Percentiles rank a stretch among this genome's conserved stretches.
phyloP scores from a whole-genome alignment of 2,113 vertebrate species.

The Sander vitreus region DNA sequence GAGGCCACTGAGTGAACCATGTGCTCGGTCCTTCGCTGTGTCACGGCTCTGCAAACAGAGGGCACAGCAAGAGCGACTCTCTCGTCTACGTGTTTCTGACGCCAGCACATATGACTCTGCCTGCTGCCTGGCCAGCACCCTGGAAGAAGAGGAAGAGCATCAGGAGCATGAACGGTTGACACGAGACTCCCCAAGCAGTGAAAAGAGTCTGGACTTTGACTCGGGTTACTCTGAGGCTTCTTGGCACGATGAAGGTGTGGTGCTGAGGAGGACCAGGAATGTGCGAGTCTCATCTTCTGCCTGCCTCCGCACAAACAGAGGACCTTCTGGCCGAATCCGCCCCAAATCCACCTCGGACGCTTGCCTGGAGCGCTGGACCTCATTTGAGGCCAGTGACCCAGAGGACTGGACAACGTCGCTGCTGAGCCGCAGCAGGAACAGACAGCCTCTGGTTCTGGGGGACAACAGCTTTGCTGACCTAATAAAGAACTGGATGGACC shows the following conservation, averaged over 20 bases:
- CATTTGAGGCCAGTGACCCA: slow-evolving; percentile 85
- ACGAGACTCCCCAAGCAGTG: slow-evolving; percentile 85
- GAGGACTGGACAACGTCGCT: slow-evolving; percentile 93
- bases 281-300: slow-evolving; percentile 87
- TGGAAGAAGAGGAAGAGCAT: slow-evolving; percentile 85
- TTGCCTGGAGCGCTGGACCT: slow-evolving; percentile 94
- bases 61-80: slow-evolving; percentile 75
- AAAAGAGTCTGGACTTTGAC: slow-evolving; percentile 93
- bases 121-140: slow-evolving; percentile 88
- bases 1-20: slow-evolving; percentile 74
- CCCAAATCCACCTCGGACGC: slow-evolving; percentile 96
- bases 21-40: slow-evolving; percentile 69
- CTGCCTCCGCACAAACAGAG: slow-evolving; percentile 82
- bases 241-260: slow-evolving; percentile 90
- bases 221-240: slow-evolving; percentile 95
- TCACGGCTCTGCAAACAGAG: slow-evolving; percentile 74
- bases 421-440: slow-evolving; percentile 93
- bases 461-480: slow-evolving; percentile 99
- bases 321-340: slow-evolving; percentile 81
- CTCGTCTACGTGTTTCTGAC: slow-evolving; percentile 78
- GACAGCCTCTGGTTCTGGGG: slow-evolving; percentile 94
- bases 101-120: slow-evolving; percentile 89
- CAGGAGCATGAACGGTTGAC: slow-evolving; percentile 67
- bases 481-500: slow-evolving; percentile 99
- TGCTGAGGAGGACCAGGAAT: slow-evolving; percentile 82